Conservation (phyloP, 2,797 vertebrate species). For the Takifugu rubripes region DNA sequence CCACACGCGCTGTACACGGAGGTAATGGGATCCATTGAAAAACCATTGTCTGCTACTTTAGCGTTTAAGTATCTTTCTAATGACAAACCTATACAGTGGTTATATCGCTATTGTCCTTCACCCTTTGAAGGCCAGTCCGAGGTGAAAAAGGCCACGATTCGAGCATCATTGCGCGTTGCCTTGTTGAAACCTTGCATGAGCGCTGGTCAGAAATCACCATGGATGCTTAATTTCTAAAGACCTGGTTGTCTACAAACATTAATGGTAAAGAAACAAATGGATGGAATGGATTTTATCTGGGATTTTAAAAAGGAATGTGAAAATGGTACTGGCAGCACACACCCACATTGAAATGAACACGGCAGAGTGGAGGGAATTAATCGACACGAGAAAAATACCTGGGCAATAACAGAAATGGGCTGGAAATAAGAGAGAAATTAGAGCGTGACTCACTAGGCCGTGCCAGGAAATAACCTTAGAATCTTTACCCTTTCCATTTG, state of each 20-base stretch:
- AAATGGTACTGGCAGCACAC: too few relatives aligned
- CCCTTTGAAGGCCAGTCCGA: not conserved
- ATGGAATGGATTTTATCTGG: too few relatives aligned
- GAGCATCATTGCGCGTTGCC: too few relatives aligned
- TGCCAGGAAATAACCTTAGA: constrained; percentile 64
- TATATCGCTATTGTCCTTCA: constrained; percentile 10
- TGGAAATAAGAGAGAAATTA: constrained; percentile 33
- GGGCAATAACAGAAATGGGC: constrained; percentile 21
- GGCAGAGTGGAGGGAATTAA: constrained; percentile 36
- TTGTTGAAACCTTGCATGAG: too few relatives aligned
- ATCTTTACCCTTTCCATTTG: constrained; percentile 58
- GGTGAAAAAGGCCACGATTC: too few relatives aligned
- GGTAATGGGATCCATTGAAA: constrained; percentile 71
- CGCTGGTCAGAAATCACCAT: too few relatives aligned
- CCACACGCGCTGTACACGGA: constrained; percentile 55
- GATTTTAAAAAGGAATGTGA: too few relatives aligned
- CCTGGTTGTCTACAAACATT: not conserved
- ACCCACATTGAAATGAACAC: constrained; percentile 12
- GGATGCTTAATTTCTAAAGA: not conserved
- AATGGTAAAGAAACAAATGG: not conserved
- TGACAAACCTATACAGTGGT: constrained; percentile 57
- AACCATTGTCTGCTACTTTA: constrained; percentile 64
- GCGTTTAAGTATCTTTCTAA: constrained; percentile 53
- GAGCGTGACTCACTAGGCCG: constrained; percentile 37
- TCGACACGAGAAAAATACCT: constrained; percentile 51